A percentile compares a stretch with the other conserved stretches of the same genome.
These are phyloP conservation scores for Corythoichthys haematopterus DNA, from an alignment of 2,113 vertebrate species.

Conservation along the genomic window DNA sequence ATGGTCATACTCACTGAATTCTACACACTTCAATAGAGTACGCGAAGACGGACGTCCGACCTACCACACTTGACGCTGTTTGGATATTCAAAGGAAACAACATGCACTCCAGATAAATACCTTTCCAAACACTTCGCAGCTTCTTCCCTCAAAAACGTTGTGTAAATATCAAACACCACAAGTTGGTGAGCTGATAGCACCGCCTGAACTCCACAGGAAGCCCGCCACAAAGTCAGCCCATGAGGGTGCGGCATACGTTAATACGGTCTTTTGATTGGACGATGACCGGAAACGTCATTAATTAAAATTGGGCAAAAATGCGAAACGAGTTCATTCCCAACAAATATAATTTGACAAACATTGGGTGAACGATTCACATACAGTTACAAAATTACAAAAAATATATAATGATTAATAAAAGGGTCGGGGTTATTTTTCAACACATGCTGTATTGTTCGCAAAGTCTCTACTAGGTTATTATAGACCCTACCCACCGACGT, in stretches of 20 bases:
- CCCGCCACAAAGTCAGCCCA: slow-evolving; percentile 55
- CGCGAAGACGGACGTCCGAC: slow-evolving; percentile 4
- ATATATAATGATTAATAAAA: not conserved
- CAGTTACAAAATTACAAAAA: no score
- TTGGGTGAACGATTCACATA: no score
- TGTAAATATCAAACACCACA: slow-evolving; percentile 6
- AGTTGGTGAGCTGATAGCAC: slow-evolving; percentile 14
- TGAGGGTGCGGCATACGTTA: slow-evolving; percentile 32
- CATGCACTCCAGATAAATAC: slow-evolving; percentile 4
- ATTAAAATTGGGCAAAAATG: not conserved
- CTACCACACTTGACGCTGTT: not conserved
- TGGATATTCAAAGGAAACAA: not conserved
- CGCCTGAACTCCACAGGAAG: slow-evolving; percentile 62
- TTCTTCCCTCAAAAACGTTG: slow-evolving; percentile 3
- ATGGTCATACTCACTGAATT: slow-evolving; percentile 33
- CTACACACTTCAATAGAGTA: slow-evolving; percentile 2
- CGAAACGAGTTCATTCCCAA: not conserved
- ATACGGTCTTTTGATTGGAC: slow-evolving; percentile 40
- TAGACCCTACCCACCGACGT: no score
- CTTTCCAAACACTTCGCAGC: not conserved
- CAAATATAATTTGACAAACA: no score
- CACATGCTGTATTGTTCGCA: no score
- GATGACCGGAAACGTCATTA: not conserved
- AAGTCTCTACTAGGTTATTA: no score
- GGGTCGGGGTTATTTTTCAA: no score